phyloP scores from a whole-genome alignment of 2,113 vertebrate species.

The Cnemophilus loriae region DNA sequence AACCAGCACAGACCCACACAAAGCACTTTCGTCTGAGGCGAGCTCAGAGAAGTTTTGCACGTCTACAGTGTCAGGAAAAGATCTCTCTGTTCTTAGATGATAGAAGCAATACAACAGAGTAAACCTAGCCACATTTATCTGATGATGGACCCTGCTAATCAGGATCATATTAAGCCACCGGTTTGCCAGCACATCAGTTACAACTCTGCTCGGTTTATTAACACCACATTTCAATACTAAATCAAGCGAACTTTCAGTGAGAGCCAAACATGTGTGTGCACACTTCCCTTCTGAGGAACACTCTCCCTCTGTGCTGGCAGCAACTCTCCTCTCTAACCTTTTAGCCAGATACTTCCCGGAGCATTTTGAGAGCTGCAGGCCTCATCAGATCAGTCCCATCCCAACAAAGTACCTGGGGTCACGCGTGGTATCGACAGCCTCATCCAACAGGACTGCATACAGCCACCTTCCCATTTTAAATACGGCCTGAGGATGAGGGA shows the following conservation, averaged over 20 bases:
- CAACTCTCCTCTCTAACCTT: background rate
- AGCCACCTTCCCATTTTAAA: background rate
- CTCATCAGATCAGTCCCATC: background rate
- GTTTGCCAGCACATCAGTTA: slow-evolving; percentile 26
- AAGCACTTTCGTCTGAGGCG: background rate
- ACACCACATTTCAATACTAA: slow-evolving; percentile 51
- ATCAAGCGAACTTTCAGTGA: slow-evolving; percentile 37
- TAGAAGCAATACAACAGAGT: background rate
- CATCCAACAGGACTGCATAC: background rate
- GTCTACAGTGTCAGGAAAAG: background rate
- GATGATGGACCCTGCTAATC: slow-evolving; percentile 9
- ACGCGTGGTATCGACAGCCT: background rate
- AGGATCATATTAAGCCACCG: slow-evolving; percentile 45
- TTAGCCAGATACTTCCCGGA: background rate
- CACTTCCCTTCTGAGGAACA: slow-evolving; percentile 30
- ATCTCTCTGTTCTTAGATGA: background rate
- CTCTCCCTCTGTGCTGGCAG: background rate
- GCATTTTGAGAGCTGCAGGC: background rate
- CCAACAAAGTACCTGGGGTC: background rate
- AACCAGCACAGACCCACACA: background rate
- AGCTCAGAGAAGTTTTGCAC: background rate
- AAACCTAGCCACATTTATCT: background rate
- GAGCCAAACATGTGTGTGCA: slow-evolving; percentile 61
- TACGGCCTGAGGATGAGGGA: background rate
- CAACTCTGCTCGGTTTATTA: slow-evolving; percentile 27